A percentile compares a stretch with the other conserved stretches of the same genome.
phyloP scores from a whole-genome alignment of 2,113 vertebrate genomes.

The Cephalopterus ornatus region DNA sequence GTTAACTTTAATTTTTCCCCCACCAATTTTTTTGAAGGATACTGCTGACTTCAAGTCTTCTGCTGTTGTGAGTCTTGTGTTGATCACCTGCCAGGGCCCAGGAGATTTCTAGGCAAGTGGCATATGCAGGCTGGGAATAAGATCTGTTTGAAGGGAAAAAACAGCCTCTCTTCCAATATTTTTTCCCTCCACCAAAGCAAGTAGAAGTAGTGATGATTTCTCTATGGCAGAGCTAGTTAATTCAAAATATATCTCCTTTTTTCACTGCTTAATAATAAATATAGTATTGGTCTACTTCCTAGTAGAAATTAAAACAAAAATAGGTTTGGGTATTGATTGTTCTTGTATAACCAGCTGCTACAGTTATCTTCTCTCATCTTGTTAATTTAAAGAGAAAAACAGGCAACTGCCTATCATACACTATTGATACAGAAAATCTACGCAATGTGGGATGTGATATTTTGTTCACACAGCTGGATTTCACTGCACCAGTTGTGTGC shows the following conservation, averaged over 20 bases:
- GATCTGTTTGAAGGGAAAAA: neutral
- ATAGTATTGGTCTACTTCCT: neutral
- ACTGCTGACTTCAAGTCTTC: conserved; percentile 23
- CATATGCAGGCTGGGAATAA: neutral
- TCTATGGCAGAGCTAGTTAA: neutral
- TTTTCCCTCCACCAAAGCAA: neutral
- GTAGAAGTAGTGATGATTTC: neutral
- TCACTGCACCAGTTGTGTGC: neutral
- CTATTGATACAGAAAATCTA: neutral
- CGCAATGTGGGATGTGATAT: neutral
- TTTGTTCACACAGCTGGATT: neutral
- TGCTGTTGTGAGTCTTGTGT: neutral
- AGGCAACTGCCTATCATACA: neutral
- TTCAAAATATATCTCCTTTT: neutral
- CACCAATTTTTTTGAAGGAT: conserved; percentile 10
- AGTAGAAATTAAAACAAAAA: neutral
- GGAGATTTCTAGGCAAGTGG: neutral
- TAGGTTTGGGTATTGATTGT: neutral
- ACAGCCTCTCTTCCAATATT: neutral
- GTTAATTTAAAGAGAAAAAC: neutral
- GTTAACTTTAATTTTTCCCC: neutral
- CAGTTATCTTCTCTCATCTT: neutral
- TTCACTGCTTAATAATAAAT: neutral
- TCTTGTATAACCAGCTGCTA: neutral
- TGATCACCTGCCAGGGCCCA: neutral